phyloP scores from a whole-genome alignment of 2,888 invertebrate species.

The Brachyptera risi region DNA sequence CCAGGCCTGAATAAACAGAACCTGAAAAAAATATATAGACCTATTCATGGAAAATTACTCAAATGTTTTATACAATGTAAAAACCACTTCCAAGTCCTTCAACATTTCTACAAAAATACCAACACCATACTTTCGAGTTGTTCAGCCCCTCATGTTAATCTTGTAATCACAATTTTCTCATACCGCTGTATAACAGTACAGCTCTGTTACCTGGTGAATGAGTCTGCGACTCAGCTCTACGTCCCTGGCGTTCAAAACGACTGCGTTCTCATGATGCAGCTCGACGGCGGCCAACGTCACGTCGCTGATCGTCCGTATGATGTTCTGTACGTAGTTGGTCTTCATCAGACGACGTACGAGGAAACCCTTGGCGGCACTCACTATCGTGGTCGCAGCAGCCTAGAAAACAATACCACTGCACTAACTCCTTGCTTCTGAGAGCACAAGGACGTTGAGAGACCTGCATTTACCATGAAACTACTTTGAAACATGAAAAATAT shows the following conservation, averaged over 20 bases:
- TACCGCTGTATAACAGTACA: background rate
- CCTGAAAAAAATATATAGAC: too few species aligned
- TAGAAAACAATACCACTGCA: too few species aligned
- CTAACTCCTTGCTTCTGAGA: too few species aligned
- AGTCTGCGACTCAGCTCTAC: background rate
- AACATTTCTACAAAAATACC: too few species aligned
- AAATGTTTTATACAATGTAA: too few species aligned
- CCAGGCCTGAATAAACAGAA: too few species aligned
- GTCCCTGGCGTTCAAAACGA: background rate
- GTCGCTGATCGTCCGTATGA: conserved; percentile 76
- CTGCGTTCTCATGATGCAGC: conserved; percentile 55
- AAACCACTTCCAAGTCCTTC: background rate
- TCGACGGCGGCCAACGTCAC: conserved; percentile 71
- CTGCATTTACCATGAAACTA: too few species aligned
- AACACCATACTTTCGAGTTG: background rate
- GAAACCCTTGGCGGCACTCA: conserved; percentile 69
- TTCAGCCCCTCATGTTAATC: too few species aligned
- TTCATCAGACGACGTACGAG: conserved; percentile 74
- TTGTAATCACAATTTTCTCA: background rate
- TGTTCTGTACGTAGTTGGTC: conserved; percentile 73
- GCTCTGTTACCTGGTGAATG: background rate
- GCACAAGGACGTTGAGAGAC: too few species aligned
- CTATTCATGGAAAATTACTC: too few species aligned
- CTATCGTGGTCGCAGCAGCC: conserved; percentile 60
- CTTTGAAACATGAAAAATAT: too few species aligned